Evolutionary conservation across 2,888 invertebrate species (phyloP).

Genomic region (Drosophila hamatofila): DNA sequence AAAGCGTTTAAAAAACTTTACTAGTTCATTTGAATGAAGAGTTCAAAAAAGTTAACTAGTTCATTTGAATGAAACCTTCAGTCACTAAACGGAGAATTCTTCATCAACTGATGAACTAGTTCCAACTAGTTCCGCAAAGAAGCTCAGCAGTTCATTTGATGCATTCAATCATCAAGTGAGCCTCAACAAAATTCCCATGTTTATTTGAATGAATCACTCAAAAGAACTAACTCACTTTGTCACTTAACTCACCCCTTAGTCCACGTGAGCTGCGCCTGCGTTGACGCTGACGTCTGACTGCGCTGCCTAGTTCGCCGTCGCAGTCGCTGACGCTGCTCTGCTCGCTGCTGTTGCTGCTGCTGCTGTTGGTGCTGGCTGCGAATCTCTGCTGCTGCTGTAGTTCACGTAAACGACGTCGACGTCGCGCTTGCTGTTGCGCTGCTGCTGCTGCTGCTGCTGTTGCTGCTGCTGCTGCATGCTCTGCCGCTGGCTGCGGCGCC

Average conservation of each 20-base stretch:
- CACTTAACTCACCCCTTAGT: constrained; percentile 64
- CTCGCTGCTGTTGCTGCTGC: constrained; percentile 46
- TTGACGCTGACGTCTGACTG: constrained; percentile 57
- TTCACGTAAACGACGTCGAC: constrained; percentile 65
- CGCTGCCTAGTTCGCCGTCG: constrained; percentile 41
- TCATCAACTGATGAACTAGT: too few relatives aligned
- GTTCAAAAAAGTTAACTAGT: too few relatives aligned
- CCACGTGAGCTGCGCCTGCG: constrained; percentile 60
- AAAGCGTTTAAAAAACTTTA: too few relatives aligned
- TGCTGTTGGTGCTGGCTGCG: constrained; percentile 63
- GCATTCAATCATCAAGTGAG: too few relatives aligned
- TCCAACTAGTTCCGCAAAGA: neutral
- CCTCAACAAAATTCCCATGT: neutral
- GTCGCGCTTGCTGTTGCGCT: constrained; percentile 65
- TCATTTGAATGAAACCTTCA: too few relatives aligned
- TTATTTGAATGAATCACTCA: neutral
- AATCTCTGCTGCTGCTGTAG: constrained; percentile 67
- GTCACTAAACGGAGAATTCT: too few relatives aligned
- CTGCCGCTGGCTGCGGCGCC: constrained; percentile 36
- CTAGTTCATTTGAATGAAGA: too few relatives aligned
- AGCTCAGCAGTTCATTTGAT: too few relatives aligned
- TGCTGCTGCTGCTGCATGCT: constrained; percentile 44
- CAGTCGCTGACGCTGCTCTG: constrained; percentile 51
- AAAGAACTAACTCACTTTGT: neutral
- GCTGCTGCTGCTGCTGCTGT: constrained; percentile 51